Evolutionary conservation across 2,113 vertebrate species (phyloP), one percentile per base, ranked within the genome.

Genomic region (Spheniscus mendiculus): DNA sequence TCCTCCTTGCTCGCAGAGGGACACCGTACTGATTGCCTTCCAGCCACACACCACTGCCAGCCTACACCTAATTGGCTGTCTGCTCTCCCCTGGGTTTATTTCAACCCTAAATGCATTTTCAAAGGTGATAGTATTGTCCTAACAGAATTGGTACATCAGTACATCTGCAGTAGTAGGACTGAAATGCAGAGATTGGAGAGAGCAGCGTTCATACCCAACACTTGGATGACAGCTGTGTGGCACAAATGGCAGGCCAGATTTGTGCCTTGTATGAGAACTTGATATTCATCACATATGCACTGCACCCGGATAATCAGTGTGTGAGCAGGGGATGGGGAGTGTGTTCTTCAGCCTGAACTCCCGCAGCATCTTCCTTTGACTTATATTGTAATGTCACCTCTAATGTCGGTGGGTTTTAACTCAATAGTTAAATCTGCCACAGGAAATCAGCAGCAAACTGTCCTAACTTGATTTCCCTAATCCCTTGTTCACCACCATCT

Each of bases 401-500:
- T 93, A 61, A 86, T n/a, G 40, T 84, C 5, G 1, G 32, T 67
- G 36, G 3, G 5, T 61, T 92, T 96, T 85, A 81, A 87, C 18
- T 91, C 52, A 74, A 11, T 32, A 56, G 52, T 90, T 93, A 69
- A 76, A 84, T 89, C 13, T 61, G 59, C 44, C 21, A 21, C 13
- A 84, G 56, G 61, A 91, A 81, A 92, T 89, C 52, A 49, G 56
- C 34, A 89, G 77, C 19, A 22, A 91, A 61, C 61, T 53, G 36
- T 71, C 30, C 25, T 94, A 89, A 95, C 42, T 73, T 38, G 45
- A 78, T 94, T 93, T 95, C 76, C 55, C 47, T 93, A 67, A 87
- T 69, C 29, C 40, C 61, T 87, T 2, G 2, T 72, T 95, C 74
- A 49, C 61, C 17, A 22, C 25, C 4, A 0, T 56, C 22, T 87